A percentile compares a stretch with the other conserved stretches of the same genome.
phyloP scores from a whole-genome alignment of 2,888 invertebrate genomes.

The Psylliodes chrysocephalus region DNA sequence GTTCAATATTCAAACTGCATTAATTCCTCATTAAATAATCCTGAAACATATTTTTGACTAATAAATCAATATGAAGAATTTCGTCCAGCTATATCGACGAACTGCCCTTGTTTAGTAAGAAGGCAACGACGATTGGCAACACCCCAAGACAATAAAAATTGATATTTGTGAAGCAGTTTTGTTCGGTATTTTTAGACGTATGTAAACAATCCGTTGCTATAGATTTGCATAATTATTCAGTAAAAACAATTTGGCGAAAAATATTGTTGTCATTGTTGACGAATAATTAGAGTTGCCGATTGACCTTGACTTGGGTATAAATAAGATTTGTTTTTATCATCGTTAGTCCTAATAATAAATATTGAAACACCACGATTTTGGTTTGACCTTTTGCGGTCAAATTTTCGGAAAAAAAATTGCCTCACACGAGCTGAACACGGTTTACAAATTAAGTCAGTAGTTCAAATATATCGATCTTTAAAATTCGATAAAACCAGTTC shows the following conservation, averaged over 20 bases:
- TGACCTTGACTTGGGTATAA: background rate
- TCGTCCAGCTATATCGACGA: too few species aligned
- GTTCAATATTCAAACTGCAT: too few species aligned
- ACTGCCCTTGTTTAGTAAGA: too few species aligned
- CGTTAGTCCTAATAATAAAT: background rate
- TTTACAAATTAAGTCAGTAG: background rate
- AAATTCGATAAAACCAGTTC: too few species aligned
- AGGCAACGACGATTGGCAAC: conserved; percentile 15
- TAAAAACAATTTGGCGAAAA: conserved; percentile 2
- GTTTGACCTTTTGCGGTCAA: background rate
- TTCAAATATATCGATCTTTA: too few species aligned
- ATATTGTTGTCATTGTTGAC: conserved; percentile 23
- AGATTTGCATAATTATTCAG: conserved; percentile 27
- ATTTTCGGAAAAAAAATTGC: too few species aligned
- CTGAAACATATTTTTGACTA: too few species aligned
- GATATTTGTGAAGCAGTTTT: background rate
- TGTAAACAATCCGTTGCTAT: conserved; percentile 24
- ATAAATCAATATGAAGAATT: too few species aligned
- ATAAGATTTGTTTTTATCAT: background rate
- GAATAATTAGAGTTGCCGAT: conserved; percentile 6
- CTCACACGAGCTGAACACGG: too few species aligned
- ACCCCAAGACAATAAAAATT: conserved; percentile 29
- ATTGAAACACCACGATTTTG: background rate
- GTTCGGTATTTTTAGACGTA: conserved; percentile 12
- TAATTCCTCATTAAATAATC: too few species aligned